Percentiles rank a stretch among this genome's conserved stretches.
These are phyloP conservation scores for Drosophila melanogaster DNA, from an alignment of 1,140 invertebrate species.

Conservation along the genomic window Release_6_plus_ISO1_MT NT_033777.3:12174501-12175000, in stretches of 20 bases:
- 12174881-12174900: conserved; percentile 32
- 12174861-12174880: conserved; percentile 17
- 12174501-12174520: conserved; percentile 62
- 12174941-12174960: not conserved
- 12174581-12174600: conserved; percentile 78
- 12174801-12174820: conserved; percentile 83
- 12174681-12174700: conserved; percentile 83
- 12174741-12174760: conserved; percentile 64
- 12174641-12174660: not conserved
- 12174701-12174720: conserved; percentile 83
- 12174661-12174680: conserved; percentile 64
- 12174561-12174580: conserved; percentile 59
- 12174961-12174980: conserved; percentile 21
- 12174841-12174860: conserved; percentile 53
- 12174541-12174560: not conserved
- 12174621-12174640: conserved; percentile 4
- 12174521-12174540: conserved; percentile 56
- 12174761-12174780: conserved; percentile 6
- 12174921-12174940: conserved; percentile 49
- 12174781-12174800: conserved; percentile 79
- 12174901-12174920: conserved; percentile 52
- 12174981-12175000: conserved; percentile 59
- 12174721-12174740: conserved; percentile 72
- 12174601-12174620: conserved; percentile 31
- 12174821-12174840: conserved; percentile 81